Evolutionary conservation across 2,888 invertebrate genomes (phyloP).

Genomic region (Nowickia ferox): DNA sequence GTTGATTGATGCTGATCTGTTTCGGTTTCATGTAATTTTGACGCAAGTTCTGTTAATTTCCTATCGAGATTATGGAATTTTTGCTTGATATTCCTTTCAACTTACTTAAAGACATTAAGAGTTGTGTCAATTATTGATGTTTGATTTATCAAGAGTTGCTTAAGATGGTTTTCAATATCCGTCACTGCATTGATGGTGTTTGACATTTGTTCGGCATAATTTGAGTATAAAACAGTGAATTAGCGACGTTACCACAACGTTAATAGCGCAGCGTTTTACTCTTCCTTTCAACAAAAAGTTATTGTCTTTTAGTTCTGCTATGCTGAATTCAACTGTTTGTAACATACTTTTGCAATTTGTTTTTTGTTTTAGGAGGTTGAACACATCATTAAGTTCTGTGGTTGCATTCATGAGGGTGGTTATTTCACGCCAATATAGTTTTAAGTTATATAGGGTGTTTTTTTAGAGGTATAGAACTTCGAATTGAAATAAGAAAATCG

Average conservation of each 20-base stretch:
- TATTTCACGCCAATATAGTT: constrained; percentile 12
- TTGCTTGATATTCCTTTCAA: background rate
- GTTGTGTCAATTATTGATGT: constrained; percentile 13
- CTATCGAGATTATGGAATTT: background rate
- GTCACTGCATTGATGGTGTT: no score
- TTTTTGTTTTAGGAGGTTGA: background rate
- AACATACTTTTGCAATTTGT: background rate
- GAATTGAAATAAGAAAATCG: no score
- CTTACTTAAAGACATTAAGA: background rate
- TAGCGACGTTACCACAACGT: no score
- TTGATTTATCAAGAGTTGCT: constrained; percentile 13
- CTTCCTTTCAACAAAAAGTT: background rate
- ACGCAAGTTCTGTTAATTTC: constrained; percentile 8
- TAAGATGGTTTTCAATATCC: background rate
- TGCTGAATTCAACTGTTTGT: background rate
- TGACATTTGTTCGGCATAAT: no score
- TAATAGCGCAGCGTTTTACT: no score
- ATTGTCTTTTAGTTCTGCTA: background rate
- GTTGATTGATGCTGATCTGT: background rate
- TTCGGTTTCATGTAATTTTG: background rate
- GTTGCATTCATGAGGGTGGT: background rate
- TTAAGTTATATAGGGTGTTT: constrained; percentile 16
- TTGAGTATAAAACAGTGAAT: no score
- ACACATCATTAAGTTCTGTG: background rate
- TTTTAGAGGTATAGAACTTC: no score